Percentiles rank a stretch among this genome's conserved stretches.
phyloP scores from a whole-genome alignment of 2,888 invertebrate species.

The Synergus japonicus region DNA sequence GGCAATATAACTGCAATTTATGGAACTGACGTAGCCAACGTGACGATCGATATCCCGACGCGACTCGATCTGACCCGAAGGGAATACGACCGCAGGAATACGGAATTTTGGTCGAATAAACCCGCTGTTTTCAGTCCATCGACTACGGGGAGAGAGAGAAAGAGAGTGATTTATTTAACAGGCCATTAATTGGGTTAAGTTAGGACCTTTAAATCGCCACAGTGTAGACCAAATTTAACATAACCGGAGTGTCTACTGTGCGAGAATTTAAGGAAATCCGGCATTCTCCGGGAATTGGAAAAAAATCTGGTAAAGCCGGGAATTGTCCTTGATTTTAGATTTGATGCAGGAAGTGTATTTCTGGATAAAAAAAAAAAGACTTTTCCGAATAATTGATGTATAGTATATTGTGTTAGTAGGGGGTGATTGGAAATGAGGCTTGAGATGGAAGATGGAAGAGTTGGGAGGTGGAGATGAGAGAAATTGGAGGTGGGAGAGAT shows the following conservation, averaged over 20 bases:
- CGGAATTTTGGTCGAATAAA: constrained; percentile 46
- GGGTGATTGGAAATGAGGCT: no score
- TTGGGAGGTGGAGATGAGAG: no score
- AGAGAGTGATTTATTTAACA: constrained; percentile 53
- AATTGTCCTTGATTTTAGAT: no score
- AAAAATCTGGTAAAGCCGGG: no score
- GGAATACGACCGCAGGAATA: constrained; percentile 33
- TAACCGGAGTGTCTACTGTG: neutral
- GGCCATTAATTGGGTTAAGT: constrained; percentile 47
- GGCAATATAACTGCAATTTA: constrained; percentile 34
- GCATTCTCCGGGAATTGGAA: no score
- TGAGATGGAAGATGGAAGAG: no score
- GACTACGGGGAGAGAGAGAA: constrained; percentile 8
- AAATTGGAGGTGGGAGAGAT: no score
- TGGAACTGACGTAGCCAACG: constrained; percentile 22
- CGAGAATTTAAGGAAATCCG: no score
- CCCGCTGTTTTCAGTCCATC: constrained; percentile 44
- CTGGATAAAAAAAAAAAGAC: no score
- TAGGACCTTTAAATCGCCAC: constrained; percentile 47
- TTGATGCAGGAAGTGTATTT: no score
- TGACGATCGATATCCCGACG: constrained; percentile 39
- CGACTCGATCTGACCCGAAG: constrained; percentile 46
- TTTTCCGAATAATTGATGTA: no score
- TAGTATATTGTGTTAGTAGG: no score
- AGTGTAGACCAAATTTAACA: neutral